These are phyloP conservation scores for Cyprinodon brontotheroides DNA, from an alignment of 2,113 vertebrate genomes.

Conservation along the genomic window DNA sequence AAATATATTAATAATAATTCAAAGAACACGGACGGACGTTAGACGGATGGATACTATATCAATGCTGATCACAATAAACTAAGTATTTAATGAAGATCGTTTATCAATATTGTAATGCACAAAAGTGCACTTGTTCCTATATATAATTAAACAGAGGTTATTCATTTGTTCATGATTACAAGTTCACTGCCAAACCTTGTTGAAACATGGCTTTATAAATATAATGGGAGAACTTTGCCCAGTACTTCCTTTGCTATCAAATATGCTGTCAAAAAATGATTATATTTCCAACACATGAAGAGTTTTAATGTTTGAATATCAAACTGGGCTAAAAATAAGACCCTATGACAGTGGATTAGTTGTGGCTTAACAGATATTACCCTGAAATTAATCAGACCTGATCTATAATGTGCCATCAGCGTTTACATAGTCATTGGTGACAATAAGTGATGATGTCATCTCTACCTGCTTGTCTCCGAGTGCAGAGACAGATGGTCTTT, in stretches of 20 bases:
- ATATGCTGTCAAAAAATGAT: neutral
- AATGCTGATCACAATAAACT: too few relatives aligned
- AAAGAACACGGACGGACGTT: too few relatives aligned
- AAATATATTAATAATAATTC: too few relatives aligned
- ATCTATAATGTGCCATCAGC: neutral
- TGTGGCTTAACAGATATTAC: neutral
- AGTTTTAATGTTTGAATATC: neutral
- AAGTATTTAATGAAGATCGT: too few relatives aligned
- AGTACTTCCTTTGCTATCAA: neutral
- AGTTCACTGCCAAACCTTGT: too few relatives aligned
- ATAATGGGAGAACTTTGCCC: too few relatives aligned
- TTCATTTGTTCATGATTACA: too few relatives aligned
- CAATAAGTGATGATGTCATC: conserved; percentile 49
- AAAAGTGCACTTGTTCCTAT: too few relatives aligned
- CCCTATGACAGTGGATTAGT: neutral
- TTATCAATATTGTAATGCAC: too few relatives aligned
- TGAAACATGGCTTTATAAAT: too few relatives aligned
- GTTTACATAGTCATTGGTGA: conserved; percentile 7
- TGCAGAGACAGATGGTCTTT: conserved; percentile 61
- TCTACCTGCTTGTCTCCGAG: conserved; percentile 9
- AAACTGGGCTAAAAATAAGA: neutral
- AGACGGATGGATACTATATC: too few relatives aligned
- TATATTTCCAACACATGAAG: neutral
- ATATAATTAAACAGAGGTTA: too few relatives aligned
- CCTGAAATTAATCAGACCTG: neutral